Base-by-base conservation (phyloP, 2,113 vertebrate genomes). In the Marmota flaviventris region DNA sequence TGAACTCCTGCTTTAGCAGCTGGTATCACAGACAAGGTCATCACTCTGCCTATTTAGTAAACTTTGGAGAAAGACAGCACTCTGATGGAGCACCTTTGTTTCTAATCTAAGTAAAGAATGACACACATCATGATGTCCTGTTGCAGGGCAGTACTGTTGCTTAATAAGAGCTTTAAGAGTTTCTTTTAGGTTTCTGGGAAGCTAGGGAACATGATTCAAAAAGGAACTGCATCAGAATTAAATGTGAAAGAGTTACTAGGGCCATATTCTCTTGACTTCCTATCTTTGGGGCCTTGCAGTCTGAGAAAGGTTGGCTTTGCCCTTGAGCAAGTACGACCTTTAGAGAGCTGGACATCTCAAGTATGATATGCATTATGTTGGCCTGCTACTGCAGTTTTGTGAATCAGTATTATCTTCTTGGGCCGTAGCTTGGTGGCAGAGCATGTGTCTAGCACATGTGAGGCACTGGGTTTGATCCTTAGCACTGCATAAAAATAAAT, bases 91-190 rank as follows among this genome's bases (percentile, higher is more conserved):
- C 20, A 69, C 56, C 75, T 86, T 63, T 79, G 39, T 78, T 97
- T 93, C 87, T 89, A 45, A 89, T 95, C 42, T 89, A 85, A 86
- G 79, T 73, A 34, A 91, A 85, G 63, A 87, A 82, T 92, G 79
- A 79, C 42, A 81, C 61, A n/a, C 85, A 29, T 79, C 39, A 32
- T 70, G 53, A 61, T 89, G 58, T 81, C 77, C 4, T 95, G 37
- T 86, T 89, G 37, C 61, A 91, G 39, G 85, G 32, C 63, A 89
- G 75, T 69, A n/a, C 65, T 97, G 67, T 89, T 61, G 63, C 63
- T 95, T 84, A 89, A 63, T 91, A 73, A 96, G 34, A 93, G 73
- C 27, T 95, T 82, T 85, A 88, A 90, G 77, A 84, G 61, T 76
- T 89, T 78, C 58, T 58, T 81, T 94, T 78, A 85, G 82, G 69